Percentiles rank a stretch among this genome's conserved stretches.
phyloP scores from a whole-genome alignment of 1,140 invertebrate species.

The Sipha flava region DNA sequence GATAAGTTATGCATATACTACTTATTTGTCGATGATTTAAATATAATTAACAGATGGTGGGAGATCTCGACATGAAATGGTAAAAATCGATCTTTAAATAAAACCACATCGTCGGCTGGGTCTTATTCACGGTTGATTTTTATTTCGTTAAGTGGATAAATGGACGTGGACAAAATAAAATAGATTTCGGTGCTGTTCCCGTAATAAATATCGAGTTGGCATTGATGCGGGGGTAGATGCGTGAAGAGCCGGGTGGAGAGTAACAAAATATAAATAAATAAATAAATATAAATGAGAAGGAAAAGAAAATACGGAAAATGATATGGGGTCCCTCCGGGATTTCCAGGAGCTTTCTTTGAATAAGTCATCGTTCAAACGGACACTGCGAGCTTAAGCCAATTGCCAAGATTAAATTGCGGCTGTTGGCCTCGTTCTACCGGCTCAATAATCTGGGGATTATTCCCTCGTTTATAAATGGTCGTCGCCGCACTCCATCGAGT shows the following conservation, averaged over 20 bases:
- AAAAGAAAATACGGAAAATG: neutral
- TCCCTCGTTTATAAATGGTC: conserved; percentile 20
- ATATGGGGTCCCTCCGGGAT: neutral
- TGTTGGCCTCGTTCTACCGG: conserved; percentile 5
- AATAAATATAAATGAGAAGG: neutral
- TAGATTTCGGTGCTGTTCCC: too few relatives aligned
- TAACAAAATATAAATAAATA: neutral
- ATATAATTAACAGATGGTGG: too few relatives aligned
- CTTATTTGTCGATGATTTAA: too few relatives aligned
- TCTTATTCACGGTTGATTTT: too few relatives aligned
- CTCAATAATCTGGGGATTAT: conserved; percentile 17
- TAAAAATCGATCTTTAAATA: too few relatives aligned
- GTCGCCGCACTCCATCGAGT: neutral
- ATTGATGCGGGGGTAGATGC: neutral
- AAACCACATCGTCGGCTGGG: too few relatives aligned
- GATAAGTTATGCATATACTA: too few relatives aligned
- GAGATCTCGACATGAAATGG: too few relatives aligned
- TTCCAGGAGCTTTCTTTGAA: neutral
- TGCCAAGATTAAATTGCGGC: conserved; percentile 20
- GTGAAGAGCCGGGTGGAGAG: too few relatives aligned
- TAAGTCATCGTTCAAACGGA: conserved; percentile 28
- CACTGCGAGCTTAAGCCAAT: conserved; percentile 18
- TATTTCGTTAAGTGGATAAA: too few relatives aligned
- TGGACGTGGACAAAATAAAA: too few relatives aligned
- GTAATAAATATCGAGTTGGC: too few relatives aligned